Conservation (phyloP, 2,113 vertebrate species). For the Eulacestoma nigropectus region DNA sequence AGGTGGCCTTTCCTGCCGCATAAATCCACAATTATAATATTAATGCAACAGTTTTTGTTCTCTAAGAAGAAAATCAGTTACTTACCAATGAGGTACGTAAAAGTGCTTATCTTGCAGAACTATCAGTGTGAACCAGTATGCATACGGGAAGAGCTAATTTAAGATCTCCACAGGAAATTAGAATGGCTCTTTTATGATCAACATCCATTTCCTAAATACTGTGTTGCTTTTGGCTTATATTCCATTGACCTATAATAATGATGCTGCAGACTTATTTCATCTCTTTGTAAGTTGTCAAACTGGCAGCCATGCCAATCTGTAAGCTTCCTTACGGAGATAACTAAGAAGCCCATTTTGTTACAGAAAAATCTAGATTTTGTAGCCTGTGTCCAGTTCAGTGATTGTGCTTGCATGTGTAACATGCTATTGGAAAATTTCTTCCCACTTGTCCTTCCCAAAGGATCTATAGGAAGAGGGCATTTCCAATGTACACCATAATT, state of each 20-base stretch:
- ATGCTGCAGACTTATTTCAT: neutral
- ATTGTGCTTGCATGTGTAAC: neutral
- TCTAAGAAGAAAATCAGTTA: neutral
- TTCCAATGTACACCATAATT: neutral
- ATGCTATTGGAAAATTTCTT: neutral
- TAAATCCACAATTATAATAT: neutral
- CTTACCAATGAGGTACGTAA: neutral
- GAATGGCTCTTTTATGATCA: constrained; percentile 43
- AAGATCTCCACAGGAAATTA: constrained; percentile 57
- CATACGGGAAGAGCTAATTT: constrained; percentile 55
- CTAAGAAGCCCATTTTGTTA: neutral
- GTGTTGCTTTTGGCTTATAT: constrained; percentile 39
- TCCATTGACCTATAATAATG: constrained; percentile 42
- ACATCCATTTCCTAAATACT: constrained; percentile 34
- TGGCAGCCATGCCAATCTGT: neutral
- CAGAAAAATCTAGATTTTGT: neutral
- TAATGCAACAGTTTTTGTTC: constrained; percentile 1
- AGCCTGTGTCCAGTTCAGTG: neutral
- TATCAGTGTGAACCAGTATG: constrained; percentile 41
- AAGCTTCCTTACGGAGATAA: neutral
- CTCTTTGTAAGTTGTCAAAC: neutral
- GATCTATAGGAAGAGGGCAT: neutral
- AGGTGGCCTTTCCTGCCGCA: neutral
- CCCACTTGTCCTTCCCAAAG: neutral
- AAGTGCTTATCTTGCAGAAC: constrained; percentile 48